Evolutionary conservation across 2,888 invertebrate genomes (phyloP).

Genomic region (Sicus ferrugineus): DNA sequence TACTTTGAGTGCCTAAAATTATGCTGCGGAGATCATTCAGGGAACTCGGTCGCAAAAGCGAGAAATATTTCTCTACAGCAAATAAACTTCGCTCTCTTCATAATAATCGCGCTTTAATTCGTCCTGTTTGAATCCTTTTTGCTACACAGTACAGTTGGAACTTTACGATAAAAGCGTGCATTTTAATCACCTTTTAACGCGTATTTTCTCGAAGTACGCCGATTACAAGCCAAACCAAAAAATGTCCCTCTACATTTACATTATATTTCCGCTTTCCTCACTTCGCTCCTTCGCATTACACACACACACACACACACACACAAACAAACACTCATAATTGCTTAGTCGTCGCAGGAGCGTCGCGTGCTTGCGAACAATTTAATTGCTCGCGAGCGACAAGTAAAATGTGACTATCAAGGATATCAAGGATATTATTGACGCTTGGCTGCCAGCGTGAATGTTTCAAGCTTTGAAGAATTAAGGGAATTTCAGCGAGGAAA

Average conservation of each 20-base stretch:
- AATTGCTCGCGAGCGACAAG: not conserved
- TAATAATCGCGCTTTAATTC: no score
- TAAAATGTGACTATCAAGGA: constrained; percentile 13
- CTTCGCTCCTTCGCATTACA: not conserved
- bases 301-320: not conserved
- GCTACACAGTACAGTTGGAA: not conserved
- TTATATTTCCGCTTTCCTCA: not conserved
- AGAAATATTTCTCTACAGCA: no score
- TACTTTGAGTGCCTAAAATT: constrained; percentile 29
- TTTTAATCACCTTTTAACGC: constrained; percentile 13
- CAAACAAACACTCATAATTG: not conserved
- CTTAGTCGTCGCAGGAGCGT: not conserved
- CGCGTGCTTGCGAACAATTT: not conserved
- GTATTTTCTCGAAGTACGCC: not conserved
- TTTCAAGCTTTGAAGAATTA: constrained; percentile 29
- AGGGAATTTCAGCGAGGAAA: constrained; percentile 17
- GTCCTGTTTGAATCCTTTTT: not conserved
- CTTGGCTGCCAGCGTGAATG: constrained; percentile 20
- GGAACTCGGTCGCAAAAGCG: not conserved
- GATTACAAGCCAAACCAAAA: not conserved
- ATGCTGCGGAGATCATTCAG: constrained; percentile 30
- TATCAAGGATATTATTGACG: constrained; percentile 33
- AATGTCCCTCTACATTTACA: not conserved
- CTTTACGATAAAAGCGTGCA: not conserved
- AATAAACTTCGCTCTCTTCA: no score